phyloP scores from a whole-genome alignment of 2,888 invertebrate species.

The Notodonta ziczac region DNA sequence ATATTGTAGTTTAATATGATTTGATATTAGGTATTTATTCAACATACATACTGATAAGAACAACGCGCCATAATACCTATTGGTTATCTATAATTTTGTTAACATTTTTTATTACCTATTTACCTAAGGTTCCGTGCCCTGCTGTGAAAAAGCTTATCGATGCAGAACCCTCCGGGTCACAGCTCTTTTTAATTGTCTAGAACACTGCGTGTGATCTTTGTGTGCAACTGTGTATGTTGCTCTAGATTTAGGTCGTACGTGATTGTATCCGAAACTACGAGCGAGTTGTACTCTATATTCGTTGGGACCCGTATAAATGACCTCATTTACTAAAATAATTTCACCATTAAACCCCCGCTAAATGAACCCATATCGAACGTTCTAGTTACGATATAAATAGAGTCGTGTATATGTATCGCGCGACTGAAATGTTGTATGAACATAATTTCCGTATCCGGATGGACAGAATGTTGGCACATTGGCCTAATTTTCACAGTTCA shows the following conservation, averaged over 20 bases:
- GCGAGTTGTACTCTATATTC: slow-evolving; percentile 53
- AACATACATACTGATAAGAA: no score
- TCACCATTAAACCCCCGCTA: slow-evolving; percentile 34
- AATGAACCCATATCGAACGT: slow-evolving; percentile 22
- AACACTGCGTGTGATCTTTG: slow-evolving; percentile 46
- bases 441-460: slow-evolving; percentile 33
- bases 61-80: no score
- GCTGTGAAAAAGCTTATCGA: neutral
- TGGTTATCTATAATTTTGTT: no score
- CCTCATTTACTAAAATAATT: slow-evolving; percentile 50
- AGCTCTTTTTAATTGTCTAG: slow-evolving; percentile 16
- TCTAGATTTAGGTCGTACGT: slow-evolving; percentile 68
- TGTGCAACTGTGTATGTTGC: slow-evolving; percentile 53
- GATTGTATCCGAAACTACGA: slow-evolving; percentile 55
- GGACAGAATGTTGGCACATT: slow-evolving; percentile 54
- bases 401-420: slow-evolving; percentile 26
- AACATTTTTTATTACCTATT: no score
- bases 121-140: no score
- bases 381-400: slow-evolving; percentile 44
- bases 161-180: neutral
- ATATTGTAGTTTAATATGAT: no score
- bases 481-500: slow-evolving; percentile 66
- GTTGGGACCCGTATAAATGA: slow-evolving; percentile 50
- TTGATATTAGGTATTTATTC: no score
- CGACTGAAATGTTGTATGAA: slow-evolving; percentile 36